phyloP scores from a whole-genome alignment of 2,113 vertebrate genomes.

The Notiomystis cincta region DNA sequence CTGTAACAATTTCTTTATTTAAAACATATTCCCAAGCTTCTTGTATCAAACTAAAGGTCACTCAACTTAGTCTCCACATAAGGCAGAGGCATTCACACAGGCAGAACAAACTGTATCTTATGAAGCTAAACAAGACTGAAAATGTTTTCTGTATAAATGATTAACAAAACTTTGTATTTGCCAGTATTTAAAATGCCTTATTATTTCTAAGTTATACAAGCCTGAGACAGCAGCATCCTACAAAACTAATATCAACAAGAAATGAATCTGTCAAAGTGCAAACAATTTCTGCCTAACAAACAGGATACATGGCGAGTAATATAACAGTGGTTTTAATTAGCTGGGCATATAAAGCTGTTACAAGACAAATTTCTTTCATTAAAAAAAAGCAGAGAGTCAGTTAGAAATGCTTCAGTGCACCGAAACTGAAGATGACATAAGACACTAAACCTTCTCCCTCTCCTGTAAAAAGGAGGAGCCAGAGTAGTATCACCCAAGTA shows the following conservation, averaged over 20 bases:
- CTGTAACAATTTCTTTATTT: not conserved
- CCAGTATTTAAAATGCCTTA: not conserved
- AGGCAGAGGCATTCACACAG: not conserved
- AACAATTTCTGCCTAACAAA: constrained; percentile 34
- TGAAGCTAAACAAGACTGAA: not conserved
- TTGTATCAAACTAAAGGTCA: not conserved
- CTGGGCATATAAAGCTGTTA: constrained; percentile 17
- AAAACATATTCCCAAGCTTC: not conserved
- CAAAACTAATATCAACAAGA: constrained; percentile 13
- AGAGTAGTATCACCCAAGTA: not conserved
- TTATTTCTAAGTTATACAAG: not conserved
- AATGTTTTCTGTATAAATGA: not conserved
- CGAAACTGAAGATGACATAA: not conserved
- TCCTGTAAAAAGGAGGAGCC: not conserved
- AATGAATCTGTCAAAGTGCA: constrained; percentile 31
- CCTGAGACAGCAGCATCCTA: not conserved
- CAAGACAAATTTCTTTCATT: constrained; percentile 53
- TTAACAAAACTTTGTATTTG: not conserved
- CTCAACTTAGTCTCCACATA: not conserved
- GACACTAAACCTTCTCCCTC: not conserved
- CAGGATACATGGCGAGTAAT: not conserved
- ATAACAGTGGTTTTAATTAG: constrained; percentile 40
- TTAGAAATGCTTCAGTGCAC: not conserved
- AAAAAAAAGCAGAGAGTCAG: constrained; percentile 12
- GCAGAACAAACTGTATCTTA: not conserved